Conservation (phyloP, 2,888 invertebrate species). For the Ernsta delagoae region DNA sequence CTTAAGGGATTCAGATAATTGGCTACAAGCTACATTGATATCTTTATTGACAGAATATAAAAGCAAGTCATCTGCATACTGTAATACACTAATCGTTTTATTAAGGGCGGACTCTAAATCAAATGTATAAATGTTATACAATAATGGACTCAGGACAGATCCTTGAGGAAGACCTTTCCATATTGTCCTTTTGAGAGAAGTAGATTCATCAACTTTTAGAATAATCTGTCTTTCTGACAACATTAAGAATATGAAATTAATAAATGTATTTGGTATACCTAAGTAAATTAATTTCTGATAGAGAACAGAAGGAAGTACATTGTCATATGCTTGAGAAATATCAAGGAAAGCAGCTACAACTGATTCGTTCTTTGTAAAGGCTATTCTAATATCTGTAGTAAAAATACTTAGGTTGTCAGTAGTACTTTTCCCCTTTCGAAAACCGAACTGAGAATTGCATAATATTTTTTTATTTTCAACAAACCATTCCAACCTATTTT, state of each 20-base stretch:
- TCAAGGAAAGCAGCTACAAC: not conserved
- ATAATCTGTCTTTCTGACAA: not conserved
- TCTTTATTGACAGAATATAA: not conserved
- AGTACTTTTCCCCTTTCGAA: not conserved
- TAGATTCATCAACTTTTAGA: not conserved
- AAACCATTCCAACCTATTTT: conserved; percentile 1
- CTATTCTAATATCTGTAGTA: not conserved
- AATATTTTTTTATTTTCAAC: not conserved
- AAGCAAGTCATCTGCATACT: not conserved
- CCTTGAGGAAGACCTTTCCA: conserved; percentile 2
- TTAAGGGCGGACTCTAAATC: not conserved
- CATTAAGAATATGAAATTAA: not conserved
- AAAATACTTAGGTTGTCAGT: not conserved
- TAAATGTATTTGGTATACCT: not conserved
- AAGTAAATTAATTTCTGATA: not conserved
- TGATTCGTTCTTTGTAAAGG: not conserved
- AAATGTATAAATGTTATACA: not conserved
- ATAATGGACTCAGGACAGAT: not conserved
- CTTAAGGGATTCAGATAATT: not conserved
- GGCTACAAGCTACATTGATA: not conserved
- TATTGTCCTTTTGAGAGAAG: not conserved
- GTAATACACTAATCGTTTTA: not conserved
- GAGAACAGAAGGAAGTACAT: not conserved
- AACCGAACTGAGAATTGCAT: not conserved
- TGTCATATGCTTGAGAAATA: not conserved